These are phyloP conservation scores for Sylvilagus bachmani DNA, from an alignment of 2,113 vertebrate genomes.

Conservation along the genomic window DNA sequence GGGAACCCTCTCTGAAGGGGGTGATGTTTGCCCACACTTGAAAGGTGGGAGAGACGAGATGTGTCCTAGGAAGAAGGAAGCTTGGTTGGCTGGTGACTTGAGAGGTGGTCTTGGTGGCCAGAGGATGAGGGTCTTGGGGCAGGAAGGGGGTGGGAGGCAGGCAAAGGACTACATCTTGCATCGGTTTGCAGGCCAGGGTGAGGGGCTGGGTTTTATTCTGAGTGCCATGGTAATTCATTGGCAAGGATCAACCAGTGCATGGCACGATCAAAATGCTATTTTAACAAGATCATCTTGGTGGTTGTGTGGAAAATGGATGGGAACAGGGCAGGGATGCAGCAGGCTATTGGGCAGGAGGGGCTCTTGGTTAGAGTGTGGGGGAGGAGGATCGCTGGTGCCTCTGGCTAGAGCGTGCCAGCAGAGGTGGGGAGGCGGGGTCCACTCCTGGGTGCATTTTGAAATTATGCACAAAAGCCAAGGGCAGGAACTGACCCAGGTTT, in stretches of 20 bases:
- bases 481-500: background rate
- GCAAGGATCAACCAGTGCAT: background rate
- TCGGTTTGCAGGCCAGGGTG: background rate
- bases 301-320: background rate
- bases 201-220: background rate
- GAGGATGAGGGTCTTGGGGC: background rate
- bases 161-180: background rate
- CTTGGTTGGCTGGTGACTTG: background rate
- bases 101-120: background rate
- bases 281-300: background rate
- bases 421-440: background rate
- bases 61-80: background rate
- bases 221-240: background rate
- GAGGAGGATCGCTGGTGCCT: background rate
- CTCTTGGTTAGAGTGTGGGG: background rate
- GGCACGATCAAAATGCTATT: background rate
- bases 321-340: background rate
- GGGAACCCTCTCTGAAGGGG: background rate
- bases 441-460: background rate
- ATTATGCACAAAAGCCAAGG: background rate
- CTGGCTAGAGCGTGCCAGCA: background rate
- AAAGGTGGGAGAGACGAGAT: background rate
- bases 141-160: background rate
- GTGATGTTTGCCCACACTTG: background rate
- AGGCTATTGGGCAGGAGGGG: background rate